These are phyloP conservation scores for Caenorhabditis uteleia DNA, from an alignment of 2,888 invertebrate genomes.

Conservation along the genomic window DNA sequence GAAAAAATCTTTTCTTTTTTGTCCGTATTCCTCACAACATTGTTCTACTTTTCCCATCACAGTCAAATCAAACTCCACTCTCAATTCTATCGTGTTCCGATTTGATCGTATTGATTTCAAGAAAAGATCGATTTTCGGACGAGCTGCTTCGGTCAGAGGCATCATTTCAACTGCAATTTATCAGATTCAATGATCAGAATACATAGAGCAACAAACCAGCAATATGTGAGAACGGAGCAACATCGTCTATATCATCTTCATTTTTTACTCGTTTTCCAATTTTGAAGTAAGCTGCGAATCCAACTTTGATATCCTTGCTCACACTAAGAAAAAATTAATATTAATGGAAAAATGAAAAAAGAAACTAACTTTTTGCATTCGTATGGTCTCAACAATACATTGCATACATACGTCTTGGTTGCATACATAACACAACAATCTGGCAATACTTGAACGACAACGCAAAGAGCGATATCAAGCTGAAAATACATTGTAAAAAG, in stretches of 20 bases:
- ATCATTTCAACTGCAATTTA: not conserved
- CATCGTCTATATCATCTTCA: conserved; percentile 4
- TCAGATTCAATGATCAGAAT: not conserved
- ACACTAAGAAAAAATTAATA: no score
- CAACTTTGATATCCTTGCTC: conserved; percentile 1
- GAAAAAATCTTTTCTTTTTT: conserved; percentile 6
- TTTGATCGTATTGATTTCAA: conserved; percentile 2
- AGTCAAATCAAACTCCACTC: conserved; percentile 11
- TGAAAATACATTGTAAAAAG: no score
- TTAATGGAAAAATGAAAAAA: no score
- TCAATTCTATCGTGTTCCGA: not conserved
- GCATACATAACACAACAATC: not conserved
- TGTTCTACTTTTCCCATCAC: not conserved
- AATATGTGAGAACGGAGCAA: conserved; percentile 16
- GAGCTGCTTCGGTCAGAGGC: not conserved
- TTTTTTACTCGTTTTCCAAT: conserved; percentile 6
- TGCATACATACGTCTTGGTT: not conserved
- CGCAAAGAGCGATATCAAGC: no score
- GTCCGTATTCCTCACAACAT: not conserved
- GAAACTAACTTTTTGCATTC: conserved; percentile 6
- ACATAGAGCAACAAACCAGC: conserved; percentile 19
- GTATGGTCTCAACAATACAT: not conserved
- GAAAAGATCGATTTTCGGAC: not conserved
- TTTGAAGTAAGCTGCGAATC: conserved; percentile 16
- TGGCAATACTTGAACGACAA: not conserved